Base-by-base conservation (phyloP, 1,140 invertebrate species). In the Ditylenchus dipsaci region DNA sequence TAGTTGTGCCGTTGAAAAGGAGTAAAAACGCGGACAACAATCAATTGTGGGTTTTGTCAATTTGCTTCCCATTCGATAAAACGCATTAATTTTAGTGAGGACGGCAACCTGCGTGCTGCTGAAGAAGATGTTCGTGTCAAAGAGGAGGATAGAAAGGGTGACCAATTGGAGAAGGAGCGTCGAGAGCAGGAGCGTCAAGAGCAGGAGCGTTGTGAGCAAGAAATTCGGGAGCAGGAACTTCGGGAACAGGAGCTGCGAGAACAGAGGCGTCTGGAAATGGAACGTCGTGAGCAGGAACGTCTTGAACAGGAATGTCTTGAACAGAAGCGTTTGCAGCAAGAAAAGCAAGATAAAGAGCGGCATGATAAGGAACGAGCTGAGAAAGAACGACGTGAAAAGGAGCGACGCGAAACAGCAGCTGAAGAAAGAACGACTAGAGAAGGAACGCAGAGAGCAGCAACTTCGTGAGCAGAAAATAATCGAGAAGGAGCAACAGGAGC, bases 231-330 rank as follows among this genome's bases (percentile, higher is more conserved):
- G 11, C 30, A 64, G 23, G 23, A 72, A 38, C 67, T 23, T 13
- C 68, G n/a, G 13, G 66, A 69, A 60, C 68, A 69, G 17, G 68
- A 71, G n/a, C 43, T 26, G 7, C 33, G 59, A 64, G 38, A 61
- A 23, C 21, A 33, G 17, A 27, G 72, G 27, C 65, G 27, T 8
- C 65, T 29, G n/a, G 27, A 64, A 29, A 53, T 62, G 26, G 30
- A 69, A 19, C 15, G 11, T n/a, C 19, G 61, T 23, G 26, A 57
- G 19, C 9, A 69, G 26, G 19, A 65, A 29, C 59, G 59, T 7
- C 59, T 3, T 5, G 33, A 38, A 11, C 33, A 38, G 3, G 19
- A 62, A 13, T 5, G 47, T 29, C 60, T 3, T 3, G 23, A 62
- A 9, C 60, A 43, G 23, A 9, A 43, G 21, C 60, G 60, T 57